Evolutionary conservation across 2,797 vertebrate genomes (phyloP).

Genomic region (Phalloptychus januarius): DNA sequence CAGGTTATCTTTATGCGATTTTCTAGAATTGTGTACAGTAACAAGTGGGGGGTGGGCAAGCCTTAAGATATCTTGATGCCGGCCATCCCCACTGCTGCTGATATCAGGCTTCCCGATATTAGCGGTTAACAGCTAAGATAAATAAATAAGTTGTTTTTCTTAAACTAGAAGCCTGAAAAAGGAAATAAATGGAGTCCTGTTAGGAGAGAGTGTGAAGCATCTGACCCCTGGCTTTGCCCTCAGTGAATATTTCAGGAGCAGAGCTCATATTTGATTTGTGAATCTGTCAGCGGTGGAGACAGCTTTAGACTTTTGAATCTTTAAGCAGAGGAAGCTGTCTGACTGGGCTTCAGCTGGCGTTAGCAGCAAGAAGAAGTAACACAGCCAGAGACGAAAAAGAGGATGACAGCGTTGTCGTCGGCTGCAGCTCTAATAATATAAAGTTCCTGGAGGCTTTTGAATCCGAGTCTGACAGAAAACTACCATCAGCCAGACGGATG

Average conservation of each 20-base stretch:
- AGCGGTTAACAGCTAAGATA: background rate
- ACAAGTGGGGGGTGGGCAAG: background rate
- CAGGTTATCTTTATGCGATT: no score
- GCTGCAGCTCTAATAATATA: conserved; percentile 25
- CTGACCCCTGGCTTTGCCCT: conserved; percentile 61
- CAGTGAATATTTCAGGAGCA: conserved; percentile 69
- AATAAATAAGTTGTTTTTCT: background rate
- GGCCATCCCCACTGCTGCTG: background rate
- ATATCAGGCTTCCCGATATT: background rate
- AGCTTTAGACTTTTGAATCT: conserved; percentile 69
- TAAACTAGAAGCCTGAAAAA: background rate
- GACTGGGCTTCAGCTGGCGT: conserved; percentile 59
- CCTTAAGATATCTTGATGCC: background rate
- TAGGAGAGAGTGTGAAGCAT: background rate
- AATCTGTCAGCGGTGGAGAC: conserved; percentile 66
- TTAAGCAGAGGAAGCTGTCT: conserved; percentile 75
- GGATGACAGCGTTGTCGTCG: conserved; percentile 18
- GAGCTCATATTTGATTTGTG: conserved; percentile 64
- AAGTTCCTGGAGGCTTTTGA: conserved; percentile 29
- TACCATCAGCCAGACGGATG: conserved; percentile 31
- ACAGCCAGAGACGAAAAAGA: conserved; percentile 21
- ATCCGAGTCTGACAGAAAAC: conserved; percentile 52
- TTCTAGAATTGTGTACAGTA: background rate
- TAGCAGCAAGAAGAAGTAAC: conserved; percentile 22
- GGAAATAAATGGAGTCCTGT: conserved; percentile 3